These are phyloP conservation scores for Platorchestia sp. DNA, from an alignment of 1,140 invertebrate species.

Conservation along the genomic window DNA sequence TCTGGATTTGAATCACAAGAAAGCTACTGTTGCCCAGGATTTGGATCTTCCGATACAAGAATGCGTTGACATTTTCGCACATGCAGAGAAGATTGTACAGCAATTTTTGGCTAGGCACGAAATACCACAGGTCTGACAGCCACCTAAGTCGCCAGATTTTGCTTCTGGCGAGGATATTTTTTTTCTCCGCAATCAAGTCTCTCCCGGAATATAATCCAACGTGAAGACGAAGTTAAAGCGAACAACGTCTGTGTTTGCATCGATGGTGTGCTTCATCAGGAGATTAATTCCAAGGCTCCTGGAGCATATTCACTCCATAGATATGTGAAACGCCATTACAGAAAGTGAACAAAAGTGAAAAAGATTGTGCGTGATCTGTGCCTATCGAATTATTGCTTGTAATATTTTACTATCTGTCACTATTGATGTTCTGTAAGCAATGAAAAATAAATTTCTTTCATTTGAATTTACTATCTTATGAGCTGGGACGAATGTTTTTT, in stretches of 20 bases:
- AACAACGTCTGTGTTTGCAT: not conserved
- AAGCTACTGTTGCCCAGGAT: not conserved
- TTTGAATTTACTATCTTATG: too few relatives aligned
- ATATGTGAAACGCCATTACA: too few relatives aligned
- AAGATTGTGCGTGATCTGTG: too few relatives aligned
- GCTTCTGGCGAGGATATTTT: not conserved
- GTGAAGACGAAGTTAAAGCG: not conserved
- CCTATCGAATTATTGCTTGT: too few relatives aligned
- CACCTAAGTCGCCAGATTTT: not conserved
- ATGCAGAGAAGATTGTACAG: not conserved
- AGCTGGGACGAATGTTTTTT: too few relatives aligned
- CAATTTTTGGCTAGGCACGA: not conserved
- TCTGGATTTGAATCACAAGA: not conserved
- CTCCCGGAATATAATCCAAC: not conserved
- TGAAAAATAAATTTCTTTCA: too few relatives aligned
- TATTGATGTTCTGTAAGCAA: too few relatives aligned
- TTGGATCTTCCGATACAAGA: not conserved
- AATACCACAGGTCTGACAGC: not conserved
- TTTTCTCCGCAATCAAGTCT: not conserved
- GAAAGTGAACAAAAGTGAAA: too few relatives aligned
- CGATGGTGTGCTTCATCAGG: not conserved
- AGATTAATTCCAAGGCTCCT: not conserved
- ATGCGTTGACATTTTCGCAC: not conserved
- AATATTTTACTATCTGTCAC: too few relatives aligned
- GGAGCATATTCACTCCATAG: too few relatives aligned